Percentiles rank a stretch among this genome's conserved stretches.
phyloP scores from a whole-genome alignment of 2,888 invertebrate genomes.

The Allolobophora icterica region DNA sequence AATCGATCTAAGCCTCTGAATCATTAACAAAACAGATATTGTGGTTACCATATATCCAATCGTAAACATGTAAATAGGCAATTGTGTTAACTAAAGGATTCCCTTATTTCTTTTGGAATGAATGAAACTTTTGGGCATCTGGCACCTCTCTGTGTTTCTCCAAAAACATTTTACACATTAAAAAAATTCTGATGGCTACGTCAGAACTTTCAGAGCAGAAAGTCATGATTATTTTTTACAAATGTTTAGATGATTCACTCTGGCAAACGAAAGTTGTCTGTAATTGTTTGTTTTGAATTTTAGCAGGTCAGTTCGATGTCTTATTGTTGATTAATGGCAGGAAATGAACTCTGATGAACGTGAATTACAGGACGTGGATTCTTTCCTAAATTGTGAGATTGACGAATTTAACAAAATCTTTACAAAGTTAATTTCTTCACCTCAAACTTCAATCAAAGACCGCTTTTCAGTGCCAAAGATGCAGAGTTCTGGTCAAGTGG shows the following conservation, averaged over 20 bases:
- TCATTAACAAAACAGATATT: background rate
- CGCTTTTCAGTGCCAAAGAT: background rate
- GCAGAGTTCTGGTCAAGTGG: background rate
- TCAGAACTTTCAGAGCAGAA: background rate
- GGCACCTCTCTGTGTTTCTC: background rate
- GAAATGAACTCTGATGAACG: background rate
- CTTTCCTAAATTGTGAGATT: background rate
- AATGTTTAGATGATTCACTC: background rate
- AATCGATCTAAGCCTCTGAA: background rate
- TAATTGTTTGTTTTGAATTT: background rate
- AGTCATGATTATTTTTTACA: background rate
- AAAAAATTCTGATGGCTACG: background rate
- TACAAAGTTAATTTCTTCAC: slow-evolving; percentile 14
- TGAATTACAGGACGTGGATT: background rate
- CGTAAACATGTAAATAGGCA: background rate
- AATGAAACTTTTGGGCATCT: background rate
- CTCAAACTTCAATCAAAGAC: background rate
- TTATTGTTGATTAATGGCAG: background rate
- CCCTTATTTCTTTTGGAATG: background rate
- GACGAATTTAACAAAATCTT: slow-evolving; percentile 10
- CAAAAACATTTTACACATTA: background rate
- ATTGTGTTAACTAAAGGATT: background rate
- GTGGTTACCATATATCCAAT: background rate
- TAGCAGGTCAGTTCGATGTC: background rate
- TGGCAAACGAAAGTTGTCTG: background rate